These are phyloP conservation scores for Choristoneura rosaceana DNA, from an alignment of 2,888 invertebrate genomes.

Conservation along the genomic window DNA sequence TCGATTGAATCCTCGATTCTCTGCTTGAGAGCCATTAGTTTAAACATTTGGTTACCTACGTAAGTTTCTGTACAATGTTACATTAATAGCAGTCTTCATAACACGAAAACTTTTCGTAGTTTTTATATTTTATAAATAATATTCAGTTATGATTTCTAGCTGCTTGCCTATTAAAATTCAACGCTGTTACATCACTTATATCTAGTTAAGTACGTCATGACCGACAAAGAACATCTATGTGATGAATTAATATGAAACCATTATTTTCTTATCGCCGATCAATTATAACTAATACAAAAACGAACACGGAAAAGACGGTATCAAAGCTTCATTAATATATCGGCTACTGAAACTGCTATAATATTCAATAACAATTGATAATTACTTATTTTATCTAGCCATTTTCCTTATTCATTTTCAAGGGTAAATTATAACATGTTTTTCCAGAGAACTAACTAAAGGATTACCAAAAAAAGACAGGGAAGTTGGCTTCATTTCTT, in stretches of 20 bases:
- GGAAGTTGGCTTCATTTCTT: neutral
- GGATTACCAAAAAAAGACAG: neutral
- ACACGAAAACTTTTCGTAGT: too few species aligned
- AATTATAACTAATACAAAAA: neutral
- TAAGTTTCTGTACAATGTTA: too few species aligned
- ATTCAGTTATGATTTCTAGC: too few species aligned
- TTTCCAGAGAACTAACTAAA: too few species aligned
- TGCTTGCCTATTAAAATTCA: too few species aligned
- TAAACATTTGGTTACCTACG: too few species aligned
- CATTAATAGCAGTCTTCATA: too few species aligned
- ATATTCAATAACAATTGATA: slow-evolving; percentile 1
- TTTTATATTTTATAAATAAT: too few species aligned
- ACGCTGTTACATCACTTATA: neutral
- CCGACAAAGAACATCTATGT: neutral
- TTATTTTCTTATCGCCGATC: neutral
- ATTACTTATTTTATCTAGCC: neutral
- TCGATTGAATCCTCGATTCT: too few species aligned
- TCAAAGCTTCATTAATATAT: neutral
- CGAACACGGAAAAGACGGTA: neutral
- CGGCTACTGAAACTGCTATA: neutral
- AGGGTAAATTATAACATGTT: too few species aligned
- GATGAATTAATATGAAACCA: neutral
- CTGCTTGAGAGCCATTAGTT: too few species aligned
- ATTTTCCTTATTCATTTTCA: neutral
- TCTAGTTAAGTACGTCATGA: neutral